A percentile compares a stretch with the other conserved stretches of the same genome.
phyloP scores from a whole-genome alignment of 2,113 vertebrate genomes.

The Zosterops lateralis region DNA sequence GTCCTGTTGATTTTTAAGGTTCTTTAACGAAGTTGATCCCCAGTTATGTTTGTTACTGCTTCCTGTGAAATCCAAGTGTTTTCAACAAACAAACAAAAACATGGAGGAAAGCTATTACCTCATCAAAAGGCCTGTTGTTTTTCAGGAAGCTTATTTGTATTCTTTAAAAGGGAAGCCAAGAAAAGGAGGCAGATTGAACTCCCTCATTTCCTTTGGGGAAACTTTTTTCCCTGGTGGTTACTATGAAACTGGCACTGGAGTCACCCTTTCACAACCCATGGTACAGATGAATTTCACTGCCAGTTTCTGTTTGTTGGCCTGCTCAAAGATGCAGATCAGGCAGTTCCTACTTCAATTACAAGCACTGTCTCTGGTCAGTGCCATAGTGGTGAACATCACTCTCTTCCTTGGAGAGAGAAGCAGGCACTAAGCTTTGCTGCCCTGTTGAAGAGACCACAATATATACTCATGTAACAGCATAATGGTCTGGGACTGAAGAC shows the following conservation, averaged over 20 bases:
- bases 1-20: conserved; percentile 51
- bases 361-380: not conserved
- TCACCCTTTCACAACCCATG: not conserved
- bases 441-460: not conserved
- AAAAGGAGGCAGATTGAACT: not conserved
- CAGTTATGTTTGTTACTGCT: conserved; percentile 19
- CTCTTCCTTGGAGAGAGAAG: not conserved
- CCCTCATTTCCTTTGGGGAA: not conserved
- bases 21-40: conserved; percentile 39
- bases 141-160: conserved; percentile 15
- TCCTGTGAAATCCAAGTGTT: conserved; percentile 37
- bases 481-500: not conserved
- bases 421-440: not conserved
- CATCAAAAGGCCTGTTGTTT: not conserved
- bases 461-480: fast-evolving
- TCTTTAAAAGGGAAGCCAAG: conserved; percentile 30
- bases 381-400: fast-evolving
- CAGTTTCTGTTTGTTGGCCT: not conserved
- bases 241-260: not conserved
- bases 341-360: not conserved
- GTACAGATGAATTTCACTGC: not conserved
- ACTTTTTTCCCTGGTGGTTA: not conserved
- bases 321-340: not conserved
- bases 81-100: conserved; percentile 49
- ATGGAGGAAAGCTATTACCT: not conserved